phyloP scores from a whole-genome alignment of 2,113 vertebrate genomes.

The Chaetops frenatus region DNA sequence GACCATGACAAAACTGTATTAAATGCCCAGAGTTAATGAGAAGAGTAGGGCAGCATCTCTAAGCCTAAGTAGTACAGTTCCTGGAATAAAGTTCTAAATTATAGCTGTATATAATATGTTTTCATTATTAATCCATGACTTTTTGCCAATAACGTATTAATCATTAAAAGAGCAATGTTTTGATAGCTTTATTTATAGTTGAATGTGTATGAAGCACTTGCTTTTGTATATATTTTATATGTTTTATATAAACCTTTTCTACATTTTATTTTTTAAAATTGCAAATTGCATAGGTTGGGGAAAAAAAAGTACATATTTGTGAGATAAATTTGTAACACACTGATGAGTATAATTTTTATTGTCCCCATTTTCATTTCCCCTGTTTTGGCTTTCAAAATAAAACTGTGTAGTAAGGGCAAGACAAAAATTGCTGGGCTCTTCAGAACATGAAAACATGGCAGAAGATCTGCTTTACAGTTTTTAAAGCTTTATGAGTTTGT shows the following conservation, averaged over 20 bases:
- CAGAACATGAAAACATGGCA: not conserved
- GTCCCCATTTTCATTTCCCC: not conserved
- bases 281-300: not conserved
- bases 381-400: not conserved
- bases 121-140: not conserved
- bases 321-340: not conserved
- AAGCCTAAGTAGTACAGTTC: not conserved
- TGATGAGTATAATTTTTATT: not conserved
- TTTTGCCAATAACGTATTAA: not conserved
- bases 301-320: not conserved
- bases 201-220: not conserved
- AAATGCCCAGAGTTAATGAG: not conserved
- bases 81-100: not conserved
- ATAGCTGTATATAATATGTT: not conserved
- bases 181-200: not conserved
- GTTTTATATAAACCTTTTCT: not conserved
- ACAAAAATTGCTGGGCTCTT: not conserved
- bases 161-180: not conserved
- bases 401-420: not conserved
- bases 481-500: not conserved
- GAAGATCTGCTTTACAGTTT: not conserved
- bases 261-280: not conserved
- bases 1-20: not conserved
- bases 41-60: not conserved
- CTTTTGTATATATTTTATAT: not conserved